phyloP scores from a whole-genome alignment of 1,140 invertebrate species.

The Holotrichia oblita region DNA sequence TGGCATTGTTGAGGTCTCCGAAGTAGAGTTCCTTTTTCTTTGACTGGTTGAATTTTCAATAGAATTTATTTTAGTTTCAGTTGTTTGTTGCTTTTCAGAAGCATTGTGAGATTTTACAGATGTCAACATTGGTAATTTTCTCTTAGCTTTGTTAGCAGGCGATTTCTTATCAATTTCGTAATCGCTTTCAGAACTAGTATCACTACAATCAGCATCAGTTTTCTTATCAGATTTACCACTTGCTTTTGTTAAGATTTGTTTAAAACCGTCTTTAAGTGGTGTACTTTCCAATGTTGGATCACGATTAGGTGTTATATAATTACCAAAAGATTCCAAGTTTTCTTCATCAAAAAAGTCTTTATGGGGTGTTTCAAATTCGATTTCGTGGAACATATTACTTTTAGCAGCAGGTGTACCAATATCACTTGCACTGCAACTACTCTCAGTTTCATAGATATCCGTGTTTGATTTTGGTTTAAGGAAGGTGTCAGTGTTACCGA shows the following conservation, averaged over 20 bases:
- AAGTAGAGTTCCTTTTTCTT: background rate
- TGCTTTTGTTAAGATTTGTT: constrained; percentile 19
- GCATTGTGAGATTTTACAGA: constrained; percentile 16
- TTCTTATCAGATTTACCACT: background rate
- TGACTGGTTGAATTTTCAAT: background rate
- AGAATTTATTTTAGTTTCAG: background rate
- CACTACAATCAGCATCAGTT: background rate
- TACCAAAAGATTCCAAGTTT: constrained; percentile 53
- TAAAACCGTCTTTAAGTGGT: background rate
- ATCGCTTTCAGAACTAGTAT: constrained; percentile 54
- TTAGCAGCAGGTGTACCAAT: constrained; percentile 44
- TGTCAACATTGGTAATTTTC: constrained; percentile 50
- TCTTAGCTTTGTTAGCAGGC: constrained; percentile 41
- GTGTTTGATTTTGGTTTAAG: constrained; percentile 43
- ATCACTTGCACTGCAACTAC: constrained; percentile 51
- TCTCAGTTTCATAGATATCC: constrained; percentile 55
- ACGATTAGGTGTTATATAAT: constrained; percentile 49
- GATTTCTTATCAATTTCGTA: constrained; percentile 44
- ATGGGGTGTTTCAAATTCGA: constrained; percentile 52
- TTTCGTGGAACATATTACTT: constrained; percentile 52
- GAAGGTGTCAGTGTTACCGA: constrained; percentile 44
- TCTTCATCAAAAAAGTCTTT: constrained; percentile 50
- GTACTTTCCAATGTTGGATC: background rate
- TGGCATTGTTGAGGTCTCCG: background rate
- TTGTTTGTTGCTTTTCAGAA: background rate